phyloP scores from a whole-genome alignment of 2,888 invertebrate genomes.

The Nasonovia ribisnigri region DNA sequence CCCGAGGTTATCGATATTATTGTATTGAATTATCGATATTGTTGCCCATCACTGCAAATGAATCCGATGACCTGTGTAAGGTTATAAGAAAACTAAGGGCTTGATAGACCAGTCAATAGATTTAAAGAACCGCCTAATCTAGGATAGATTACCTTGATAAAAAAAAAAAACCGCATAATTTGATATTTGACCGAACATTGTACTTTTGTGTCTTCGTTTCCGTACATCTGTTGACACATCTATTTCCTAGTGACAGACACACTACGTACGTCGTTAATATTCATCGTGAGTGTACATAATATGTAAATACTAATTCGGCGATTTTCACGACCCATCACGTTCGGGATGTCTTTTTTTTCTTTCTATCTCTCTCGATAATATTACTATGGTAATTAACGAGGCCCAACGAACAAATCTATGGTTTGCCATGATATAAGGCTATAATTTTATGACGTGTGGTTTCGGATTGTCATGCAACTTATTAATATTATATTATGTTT shows the following conservation, averaged over 20 bases:
- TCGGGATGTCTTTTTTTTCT: background rate
- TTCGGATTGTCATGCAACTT: background rate
- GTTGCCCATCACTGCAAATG: too few species aligned
- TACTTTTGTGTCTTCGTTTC: background rate
- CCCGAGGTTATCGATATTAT: too few species aligned
- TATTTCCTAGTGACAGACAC: slow-evolving; percentile 1
- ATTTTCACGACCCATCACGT: slow-evolving; percentile 50
- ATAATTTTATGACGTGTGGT: background rate
- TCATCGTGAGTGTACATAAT: slow-evolving; percentile 17
- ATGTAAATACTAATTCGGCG: background rate
- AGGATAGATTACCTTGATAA: background rate
- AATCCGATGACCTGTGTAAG: background rate
- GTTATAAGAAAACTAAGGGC: background rate
- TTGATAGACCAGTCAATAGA: background rate
- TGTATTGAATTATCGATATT: too few species aligned
- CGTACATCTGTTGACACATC: background rate
- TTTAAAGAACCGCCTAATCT: background rate
- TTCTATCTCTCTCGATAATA: background rate
- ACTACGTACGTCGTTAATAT: slow-evolving; percentile 6
- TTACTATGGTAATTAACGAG: background rate
- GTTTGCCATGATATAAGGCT: background rate
- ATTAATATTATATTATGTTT: background rate
- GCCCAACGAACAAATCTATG: background rate
- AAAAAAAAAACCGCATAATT: background rate
- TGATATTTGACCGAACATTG: background rate